Evolutionary conservation across 2,888 invertebrate species (phyloP).

Genomic region (Ommatoiulus sabulosus): DNA sequence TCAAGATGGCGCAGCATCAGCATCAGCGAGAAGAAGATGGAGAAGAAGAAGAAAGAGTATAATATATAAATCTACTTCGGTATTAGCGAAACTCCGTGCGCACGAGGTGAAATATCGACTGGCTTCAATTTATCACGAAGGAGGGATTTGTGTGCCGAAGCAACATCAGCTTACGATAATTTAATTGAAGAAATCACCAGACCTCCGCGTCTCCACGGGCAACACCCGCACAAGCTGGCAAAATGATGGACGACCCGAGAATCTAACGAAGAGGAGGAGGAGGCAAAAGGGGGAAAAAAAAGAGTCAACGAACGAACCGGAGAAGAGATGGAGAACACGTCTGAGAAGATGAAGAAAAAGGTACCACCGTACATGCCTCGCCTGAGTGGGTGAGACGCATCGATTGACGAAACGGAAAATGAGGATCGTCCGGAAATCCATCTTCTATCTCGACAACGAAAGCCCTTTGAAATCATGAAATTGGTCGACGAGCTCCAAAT

Average conservation of each 20-base stretch:
- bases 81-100: not conserved
- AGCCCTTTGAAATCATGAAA: not conserved
- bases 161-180: conserved; percentile 53
- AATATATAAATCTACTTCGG: not conserved
- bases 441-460: not conserved
- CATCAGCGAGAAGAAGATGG: not conserved
- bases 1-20: not conserved
- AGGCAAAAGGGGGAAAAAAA: not conserved
- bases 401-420: conserved; percentile 8
- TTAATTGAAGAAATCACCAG: conserved; percentile 53
- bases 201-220: conserved; percentile 49
- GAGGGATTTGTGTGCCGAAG: conserved; percentile 50
- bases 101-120: conserved; percentile 29
- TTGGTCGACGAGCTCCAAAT: too few relatives aligned
- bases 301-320: not conserved
- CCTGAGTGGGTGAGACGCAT: not conserved
- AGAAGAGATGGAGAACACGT: not conserved
- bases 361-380: not conserved
- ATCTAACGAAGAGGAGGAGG: not conserved
- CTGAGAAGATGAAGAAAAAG: conserved; percentile 5
- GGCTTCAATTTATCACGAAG: conserved; percentile 51
- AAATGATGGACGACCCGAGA: conserved; percentile 49
- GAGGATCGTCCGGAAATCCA: not conserved
- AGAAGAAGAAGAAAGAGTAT: not conserved
- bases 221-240: conserved; percentile 34